Base-by-base conservation (phyloP, 2,797 vertebrate genomes). In the Crenuchus spilurus region DNA sequence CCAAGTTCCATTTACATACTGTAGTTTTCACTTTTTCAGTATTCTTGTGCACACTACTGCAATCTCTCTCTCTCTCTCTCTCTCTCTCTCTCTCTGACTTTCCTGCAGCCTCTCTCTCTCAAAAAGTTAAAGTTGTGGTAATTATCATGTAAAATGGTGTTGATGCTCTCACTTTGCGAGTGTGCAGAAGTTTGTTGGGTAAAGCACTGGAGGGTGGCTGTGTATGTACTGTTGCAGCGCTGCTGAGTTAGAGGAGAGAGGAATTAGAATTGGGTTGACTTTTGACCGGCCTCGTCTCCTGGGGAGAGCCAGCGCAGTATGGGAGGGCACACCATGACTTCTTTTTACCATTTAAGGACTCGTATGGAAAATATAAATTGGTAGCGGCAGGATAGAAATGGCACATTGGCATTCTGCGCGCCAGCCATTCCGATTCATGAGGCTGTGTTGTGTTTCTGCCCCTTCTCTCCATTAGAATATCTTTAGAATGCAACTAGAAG, bases 221-320 rank as follows among this genome's bases (percentile, higher is more conserved):
- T 90, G 87, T 89, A 90, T 90, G 87, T 89, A 90, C 88, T 86
- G 87, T 90, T 90, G 88, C 82, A 74, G 79, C 82, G 87, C 86
- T 88, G 87, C 88, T 87, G 85, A 84, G 84, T 84, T 78, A 79
- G 86, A 82, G 79, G 79, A 83, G 87, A 81, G 84, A 86, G 77
- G 86, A 91, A 92, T 92, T 88, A 80, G 86, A 91, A 91, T 92
- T 90, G 92, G 88, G 88, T 92, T 92, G 92, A 92, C 92, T 93
- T 92, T 88, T 92, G 92, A 91, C 92, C 90, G 66, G 74, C 79
- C 75, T 78, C 62, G 82, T 90, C 89, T 90, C 93, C 80, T 69
- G 87, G 87, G 88, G 91, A 33, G 39, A 73, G 20, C 31, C 26
- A 2, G 44, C 44, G 49, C 54, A 76, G 84, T 84, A 87, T 79